A percentile compares a stretch with the other conserved stretches of the same genome.
Evolutionary conservation across 2,888 invertebrate species (phyloP).

Genomic region (Pharmacophagus antenor): DNA sequence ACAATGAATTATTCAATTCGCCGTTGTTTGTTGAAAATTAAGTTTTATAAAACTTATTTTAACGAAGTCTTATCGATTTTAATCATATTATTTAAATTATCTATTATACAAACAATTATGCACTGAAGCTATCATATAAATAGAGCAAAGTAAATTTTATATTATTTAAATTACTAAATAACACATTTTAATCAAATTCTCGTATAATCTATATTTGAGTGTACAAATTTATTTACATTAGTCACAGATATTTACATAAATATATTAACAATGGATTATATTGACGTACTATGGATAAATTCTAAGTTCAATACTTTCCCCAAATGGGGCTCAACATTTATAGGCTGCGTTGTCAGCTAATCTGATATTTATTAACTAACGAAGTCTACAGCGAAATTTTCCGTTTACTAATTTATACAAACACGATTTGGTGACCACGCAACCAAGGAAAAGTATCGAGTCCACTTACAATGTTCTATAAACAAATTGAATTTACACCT

Average conservation of each 20-base stretch:
- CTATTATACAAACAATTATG: slow-evolving; percentile 8
- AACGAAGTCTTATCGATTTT: background rate
- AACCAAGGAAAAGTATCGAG: slow-evolving; percentile 60
- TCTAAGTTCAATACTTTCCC: slow-evolving; percentile 53
- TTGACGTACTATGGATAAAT: background rate
- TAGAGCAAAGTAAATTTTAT: background rate
- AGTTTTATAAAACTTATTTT: slow-evolving; percentile 23
- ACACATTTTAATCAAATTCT: slow-evolving; percentile 3
- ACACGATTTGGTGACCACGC: slow-evolving; percentile 53
- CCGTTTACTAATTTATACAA: slow-evolving; percentile 20
- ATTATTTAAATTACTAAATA: too few relatives aligned
- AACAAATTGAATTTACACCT: background rate
- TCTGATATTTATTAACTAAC: slow-evolving; percentile 36
- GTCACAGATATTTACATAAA: slow-evolving; percentile 27
- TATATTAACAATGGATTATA: background rate
- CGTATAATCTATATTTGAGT: slow-evolving; percentile 1
- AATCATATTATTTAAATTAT: background rate
- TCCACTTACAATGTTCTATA: too few relatives aligned
- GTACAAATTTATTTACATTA: slow-evolving; percentile 37
- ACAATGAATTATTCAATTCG: slow-evolving; percentile 32
- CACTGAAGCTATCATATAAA: background rate
- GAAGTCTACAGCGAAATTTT: background rate
- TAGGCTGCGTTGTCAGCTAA: slow-evolving; percentile 54
- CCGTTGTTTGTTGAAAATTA: slow-evolving; percentile 34
- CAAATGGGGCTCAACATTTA: slow-evolving; percentile 75